Percentiles rank a stretch among this genome's conserved stretches.
These are phyloP conservation scores for Eulithis prunata DNA, from an alignment of 2,888 invertebrate genomes.

Conservation along the genomic window DNA sequence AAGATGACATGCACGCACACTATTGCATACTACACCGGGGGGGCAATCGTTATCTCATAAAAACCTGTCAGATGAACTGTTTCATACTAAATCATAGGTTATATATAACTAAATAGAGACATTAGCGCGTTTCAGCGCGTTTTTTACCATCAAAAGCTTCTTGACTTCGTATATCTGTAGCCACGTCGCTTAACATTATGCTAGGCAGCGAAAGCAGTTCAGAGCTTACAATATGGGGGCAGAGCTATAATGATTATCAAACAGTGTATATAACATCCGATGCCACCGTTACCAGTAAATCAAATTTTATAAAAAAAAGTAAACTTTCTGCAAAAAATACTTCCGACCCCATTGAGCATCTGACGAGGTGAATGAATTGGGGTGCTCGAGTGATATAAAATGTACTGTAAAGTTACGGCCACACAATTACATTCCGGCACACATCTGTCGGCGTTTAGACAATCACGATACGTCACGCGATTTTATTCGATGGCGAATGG, in stretches of 20 bases:
- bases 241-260: not conserved
- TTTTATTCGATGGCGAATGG: conserved; percentile 47
- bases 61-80: too few species aligned
- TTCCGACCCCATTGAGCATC: conserved; percentile 80
- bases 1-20: not conserved
- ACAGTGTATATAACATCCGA: not conserved
- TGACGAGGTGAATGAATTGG: conserved; percentile 81
- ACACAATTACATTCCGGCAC: conserved; percentile 83
- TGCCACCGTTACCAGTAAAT: conserved; percentile 62
- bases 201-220: too few species aligned
- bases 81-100: too few species aligned
- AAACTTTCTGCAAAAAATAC: conserved; percentile 68
- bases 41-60: too few species aligned
- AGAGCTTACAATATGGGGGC: too few species aligned
- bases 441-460: conserved; percentile 83
- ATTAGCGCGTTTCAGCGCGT: too few species aligned
- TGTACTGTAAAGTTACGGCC: conserved; percentile 73
- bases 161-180: too few species aligned
- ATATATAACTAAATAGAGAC: too few species aligned
- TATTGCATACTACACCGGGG: too few species aligned
- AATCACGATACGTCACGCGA: conserved; percentile 84
- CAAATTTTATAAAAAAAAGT: conserved; percentile 59
- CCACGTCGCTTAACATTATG: too few species aligned
- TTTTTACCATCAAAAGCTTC: too few species aligned
- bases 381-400: conserved; percentile 69